A percentile compares a stretch with the other conserved stretches of the same genome.
Conservation (phyloP, 2,797 vertebrate genomes). For the Neosilurus mollespiculum region DNA sequence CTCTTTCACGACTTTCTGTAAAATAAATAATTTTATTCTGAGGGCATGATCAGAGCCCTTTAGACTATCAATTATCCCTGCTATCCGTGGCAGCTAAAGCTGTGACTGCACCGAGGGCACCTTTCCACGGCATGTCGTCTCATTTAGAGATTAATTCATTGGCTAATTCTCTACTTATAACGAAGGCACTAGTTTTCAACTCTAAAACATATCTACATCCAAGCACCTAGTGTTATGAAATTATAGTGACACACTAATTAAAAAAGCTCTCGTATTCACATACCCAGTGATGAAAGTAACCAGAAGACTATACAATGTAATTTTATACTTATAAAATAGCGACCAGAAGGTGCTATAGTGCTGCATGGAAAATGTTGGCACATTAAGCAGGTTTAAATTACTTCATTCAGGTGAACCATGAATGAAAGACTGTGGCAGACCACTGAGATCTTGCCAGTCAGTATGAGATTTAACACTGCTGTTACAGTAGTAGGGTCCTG, state of each 20-base stretch:
- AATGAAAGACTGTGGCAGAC: not conserved
- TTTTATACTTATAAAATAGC: not conserved
- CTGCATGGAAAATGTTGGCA: constrained; percentile 10
- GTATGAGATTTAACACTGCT: not conserved
- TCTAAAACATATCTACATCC: constrained; percentile 1
- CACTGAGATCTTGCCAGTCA: not conserved
- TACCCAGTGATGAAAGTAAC: not conserved
- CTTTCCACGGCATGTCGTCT: constrained; percentile 49
- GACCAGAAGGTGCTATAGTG: not conserved
- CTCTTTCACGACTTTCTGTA: constrained; percentile 57
- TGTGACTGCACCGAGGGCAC: constrained; percentile 59
- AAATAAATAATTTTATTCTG: constrained; percentile 54
- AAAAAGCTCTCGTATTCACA: not conserved
- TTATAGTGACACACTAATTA: constrained; percentile 12
- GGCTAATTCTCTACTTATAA: constrained; percentile 25
- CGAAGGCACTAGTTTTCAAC: constrained; percentile 8
- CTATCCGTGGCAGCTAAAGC: constrained; percentile 54
- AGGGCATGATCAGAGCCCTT: constrained; percentile 58
- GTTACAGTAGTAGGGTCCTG: not conserved
- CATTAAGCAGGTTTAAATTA: constrained; percentile 32
- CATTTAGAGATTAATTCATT: constrained; percentile 42
- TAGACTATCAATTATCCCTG: constrained; percentile 62
- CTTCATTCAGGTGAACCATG: constrained; percentile 9
- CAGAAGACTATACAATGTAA: not conserved
- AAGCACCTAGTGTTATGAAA: not conserved